Evolutionary conservation across 2,797 vertebrate genomes (phyloP), one percentile per base, ranked within the genome.

Genomic region (Centropyge bicolor): DNA sequence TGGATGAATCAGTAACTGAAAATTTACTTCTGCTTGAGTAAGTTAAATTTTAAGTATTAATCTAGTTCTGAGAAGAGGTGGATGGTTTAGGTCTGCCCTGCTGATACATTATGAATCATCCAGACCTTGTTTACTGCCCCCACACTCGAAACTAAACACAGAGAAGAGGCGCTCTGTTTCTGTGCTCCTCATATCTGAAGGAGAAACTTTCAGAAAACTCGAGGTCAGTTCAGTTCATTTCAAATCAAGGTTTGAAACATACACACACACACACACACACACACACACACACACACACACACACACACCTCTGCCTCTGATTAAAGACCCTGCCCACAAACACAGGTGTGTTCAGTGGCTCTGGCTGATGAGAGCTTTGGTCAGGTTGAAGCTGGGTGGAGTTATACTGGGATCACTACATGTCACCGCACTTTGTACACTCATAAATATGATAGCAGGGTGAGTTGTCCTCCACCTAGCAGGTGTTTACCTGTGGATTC

Each of bases 301-400:
- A n/a, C n/a, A n/a, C n/a, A n/a, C n/a, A n/a, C n/a, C 27, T 31
- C 27, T 56, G 10, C 51, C 16, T n/a, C 40, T 40, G 2, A 38
- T 19, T 59, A 20, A 20, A 20, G 31, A n/a, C 20, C 41, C 35
- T 40, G 24, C 51, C 13, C 52, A 22, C 17, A 1, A 57, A 68
- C 49, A 73, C 62, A 56, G 24, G 41, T 61, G 62, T 76, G 71
- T 55, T 22, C 17, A 22, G 24, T 76, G 56, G 27, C 55, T 49
- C n/a, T 45, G 55, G 27, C 38, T 40, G 56, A 67, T 52, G 14
- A 45, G 43, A 81, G 31, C 36, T 24, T 24, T 3, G n/a, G 22
- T 24, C 51, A 24, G 16, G 45, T 13, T 62, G 40, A 60, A 17
- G 71, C 13, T 41, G 31, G 31, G 52, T 59, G 60, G 55, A 41